These are phyloP conservation scores for Thamnophis sirtalis DNA, from an alignment of 2,113 vertebrate genomes.

Conservation along the genomic window DNA sequence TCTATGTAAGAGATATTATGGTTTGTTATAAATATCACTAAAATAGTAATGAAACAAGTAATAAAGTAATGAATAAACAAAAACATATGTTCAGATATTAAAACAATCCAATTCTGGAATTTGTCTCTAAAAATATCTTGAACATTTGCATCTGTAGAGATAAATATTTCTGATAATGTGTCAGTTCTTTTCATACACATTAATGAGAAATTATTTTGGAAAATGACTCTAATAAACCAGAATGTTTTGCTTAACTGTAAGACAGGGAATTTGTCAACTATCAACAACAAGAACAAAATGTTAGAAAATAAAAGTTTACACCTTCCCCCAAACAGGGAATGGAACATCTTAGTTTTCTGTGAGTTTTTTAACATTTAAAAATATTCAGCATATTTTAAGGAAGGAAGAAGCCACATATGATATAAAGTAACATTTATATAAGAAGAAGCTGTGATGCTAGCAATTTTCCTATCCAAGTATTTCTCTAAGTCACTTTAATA, in stretches of 20 bases:
- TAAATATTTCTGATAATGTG: neutral
- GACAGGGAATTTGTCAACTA: accelerated
- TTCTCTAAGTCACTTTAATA: neutral
- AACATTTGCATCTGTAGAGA: too few relatives aligned
- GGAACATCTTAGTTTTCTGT: neutral
- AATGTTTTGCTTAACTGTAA: neutral
- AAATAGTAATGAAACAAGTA: neutral
- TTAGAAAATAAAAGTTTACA: neutral
- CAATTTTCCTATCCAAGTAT: neutral
- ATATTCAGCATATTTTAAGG: neutral
- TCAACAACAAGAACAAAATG: neutral
- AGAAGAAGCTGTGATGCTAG: neutral
- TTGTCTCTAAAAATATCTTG: neutral
- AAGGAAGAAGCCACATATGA: neutral
- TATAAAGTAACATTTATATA: neutral
- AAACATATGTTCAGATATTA: neutral
- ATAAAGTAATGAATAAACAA: neutral
- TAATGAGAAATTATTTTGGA: neutral
- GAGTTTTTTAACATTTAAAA: neutral
- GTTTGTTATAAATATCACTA: neutral
- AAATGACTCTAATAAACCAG: neutral
- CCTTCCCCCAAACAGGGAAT: neutral
- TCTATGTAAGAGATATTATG: neutral
- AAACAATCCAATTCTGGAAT: neutral
- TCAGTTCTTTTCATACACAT: neutral